Conservation (phyloP, 1,140 invertebrate genomes). For the Meloidogyne floridensis region DNA sequence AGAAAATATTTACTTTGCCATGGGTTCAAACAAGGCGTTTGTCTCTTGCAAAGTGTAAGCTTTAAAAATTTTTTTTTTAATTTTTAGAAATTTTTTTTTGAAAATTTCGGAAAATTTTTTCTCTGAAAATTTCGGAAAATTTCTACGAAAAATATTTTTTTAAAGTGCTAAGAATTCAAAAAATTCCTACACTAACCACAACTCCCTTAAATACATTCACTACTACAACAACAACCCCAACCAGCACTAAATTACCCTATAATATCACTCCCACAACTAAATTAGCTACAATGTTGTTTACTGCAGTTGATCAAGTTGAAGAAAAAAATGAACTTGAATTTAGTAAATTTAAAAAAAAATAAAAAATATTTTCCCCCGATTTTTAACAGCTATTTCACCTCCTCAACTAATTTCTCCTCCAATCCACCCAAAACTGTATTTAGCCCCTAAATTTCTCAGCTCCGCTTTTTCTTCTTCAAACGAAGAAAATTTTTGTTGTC, state of each 20-base stretch:
- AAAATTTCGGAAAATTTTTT: neutral
- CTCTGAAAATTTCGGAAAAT: too few relatives aligned
- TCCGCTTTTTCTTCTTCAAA: neutral
- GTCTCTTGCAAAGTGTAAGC: neutral
- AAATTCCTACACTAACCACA: neutral
- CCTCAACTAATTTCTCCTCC: neutral
- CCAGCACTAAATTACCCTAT: neutral
- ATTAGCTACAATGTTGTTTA: neutral
- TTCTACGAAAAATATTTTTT: neutral
- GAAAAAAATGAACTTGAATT: neutral
- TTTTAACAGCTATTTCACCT: neutral
- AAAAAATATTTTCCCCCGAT: neutral
- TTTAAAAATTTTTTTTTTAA: too few relatives aligned
- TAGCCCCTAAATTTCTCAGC: neutral
- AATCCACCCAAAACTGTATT: neutral
- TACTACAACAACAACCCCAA: neutral
- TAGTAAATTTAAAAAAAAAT: neutral
- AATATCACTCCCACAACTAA: neutral
- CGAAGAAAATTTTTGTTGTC: neutral
- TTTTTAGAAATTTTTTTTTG: neutral
- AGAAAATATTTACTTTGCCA: constrained; percentile 11
- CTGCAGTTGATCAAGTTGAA: neutral
- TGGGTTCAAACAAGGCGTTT: constrained; percentile 16
- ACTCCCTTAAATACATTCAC: neutral
- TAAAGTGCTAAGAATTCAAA: neutral